A percentile compares a stretch with the other conserved stretches of the same genome.
These are phyloP conservation scores for Julus scandinavius DNA, from an alignment of 2,888 invertebrate genomes.

Conservation along the genomic window DNA sequence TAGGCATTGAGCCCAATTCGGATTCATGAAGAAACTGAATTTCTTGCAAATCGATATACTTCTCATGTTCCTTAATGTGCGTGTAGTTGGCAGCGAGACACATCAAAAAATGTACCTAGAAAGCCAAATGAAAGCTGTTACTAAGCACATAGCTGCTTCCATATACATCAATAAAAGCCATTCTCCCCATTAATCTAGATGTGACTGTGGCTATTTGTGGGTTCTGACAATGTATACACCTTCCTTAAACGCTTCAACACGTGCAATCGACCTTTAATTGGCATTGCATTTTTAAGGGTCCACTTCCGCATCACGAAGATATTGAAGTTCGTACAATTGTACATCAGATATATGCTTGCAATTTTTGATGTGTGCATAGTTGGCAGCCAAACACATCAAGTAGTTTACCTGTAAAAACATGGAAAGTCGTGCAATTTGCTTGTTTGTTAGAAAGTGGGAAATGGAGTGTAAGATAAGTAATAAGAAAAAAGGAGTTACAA, in stretches of 20 bases:
- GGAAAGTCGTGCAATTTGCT: slow-evolving; percentile 47
- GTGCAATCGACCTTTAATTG: slow-evolving; percentile 7
- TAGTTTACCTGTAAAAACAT: slow-evolving; percentile 76
- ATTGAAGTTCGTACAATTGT: slow-evolving; percentile 80
- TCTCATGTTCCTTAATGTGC: slow-evolving; percentile 93
- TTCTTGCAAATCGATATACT: slow-evolving; percentile 91
- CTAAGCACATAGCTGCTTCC: slow-evolving; percentile 13
- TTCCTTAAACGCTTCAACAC: slow-evolving; percentile 24
- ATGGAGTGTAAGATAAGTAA: slow-evolving; percentile 27
- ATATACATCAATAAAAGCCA: neutral
- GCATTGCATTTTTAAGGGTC: slow-evolving; percentile 43
- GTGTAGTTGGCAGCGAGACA: slow-evolving; percentile 95
- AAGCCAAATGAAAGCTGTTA: slow-evolving; percentile 56
- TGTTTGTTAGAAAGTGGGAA: slow-evolving; percentile 51
- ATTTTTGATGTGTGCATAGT: slow-evolving; percentile 94
- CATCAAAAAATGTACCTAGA: slow-evolving; percentile 86
- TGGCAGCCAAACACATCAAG: slow-evolving; percentile 92
- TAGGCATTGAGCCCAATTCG: slow-evolving; percentile 74
- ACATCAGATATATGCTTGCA: slow-evolving; percentile 93
- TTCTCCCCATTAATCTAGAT: neutral
- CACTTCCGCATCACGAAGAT: slow-evolving; percentile 74
- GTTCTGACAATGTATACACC: neutral
- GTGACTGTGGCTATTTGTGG: neutral
- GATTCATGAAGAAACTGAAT: slow-evolving; percentile 83
- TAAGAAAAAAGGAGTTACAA: neutral